These are phyloP conservation scores for Hirudo medicinalis DNA, from an alignment of 1,140 invertebrate genomes.

Conservation along the genomic window DNA sequence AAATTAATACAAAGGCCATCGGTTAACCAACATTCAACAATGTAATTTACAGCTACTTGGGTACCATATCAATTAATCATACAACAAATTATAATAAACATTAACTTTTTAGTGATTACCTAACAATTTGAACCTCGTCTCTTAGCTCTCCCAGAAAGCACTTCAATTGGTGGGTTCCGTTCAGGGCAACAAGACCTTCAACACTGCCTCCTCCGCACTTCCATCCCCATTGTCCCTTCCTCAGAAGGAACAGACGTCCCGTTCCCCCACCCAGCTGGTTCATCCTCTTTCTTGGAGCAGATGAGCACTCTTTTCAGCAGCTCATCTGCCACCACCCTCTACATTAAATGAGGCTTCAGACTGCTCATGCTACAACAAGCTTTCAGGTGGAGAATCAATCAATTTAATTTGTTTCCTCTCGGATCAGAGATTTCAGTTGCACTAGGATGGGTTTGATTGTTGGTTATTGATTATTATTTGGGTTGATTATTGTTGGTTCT, in stretches of 20 bases:
- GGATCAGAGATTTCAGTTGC: not conserved
- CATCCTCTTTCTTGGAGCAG: not conserved
- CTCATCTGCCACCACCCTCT: not conserved
- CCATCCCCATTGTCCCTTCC: not conserved
- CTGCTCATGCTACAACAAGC: not conserved
- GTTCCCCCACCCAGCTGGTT: not conserved
- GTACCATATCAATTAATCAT: too few species aligned
- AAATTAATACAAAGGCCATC: too few species aligned
- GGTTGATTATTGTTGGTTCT: not conserved
- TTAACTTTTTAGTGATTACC: too few species aligned
- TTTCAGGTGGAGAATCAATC: not conserved
- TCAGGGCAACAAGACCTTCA: not conserved
- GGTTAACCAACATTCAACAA: too few species aligned
- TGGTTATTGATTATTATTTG: too few species aligned
- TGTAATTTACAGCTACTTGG: too few species aligned
- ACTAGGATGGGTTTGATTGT: too few species aligned
- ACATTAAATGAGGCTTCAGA: not conserved
- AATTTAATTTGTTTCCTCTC: not conserved
- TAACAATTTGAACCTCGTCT: too few species aligned
- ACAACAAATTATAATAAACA: too few species aligned
- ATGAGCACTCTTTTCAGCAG: not conserved
- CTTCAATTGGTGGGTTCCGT: not conserved
- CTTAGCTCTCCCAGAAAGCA: too few species aligned
- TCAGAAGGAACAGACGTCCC: not conserved
- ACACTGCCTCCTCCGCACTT: not conserved